Evolutionary conservation across 2,888 invertebrate genomes (phyloP).

Genomic region (Physocephala rufipes): DNA sequence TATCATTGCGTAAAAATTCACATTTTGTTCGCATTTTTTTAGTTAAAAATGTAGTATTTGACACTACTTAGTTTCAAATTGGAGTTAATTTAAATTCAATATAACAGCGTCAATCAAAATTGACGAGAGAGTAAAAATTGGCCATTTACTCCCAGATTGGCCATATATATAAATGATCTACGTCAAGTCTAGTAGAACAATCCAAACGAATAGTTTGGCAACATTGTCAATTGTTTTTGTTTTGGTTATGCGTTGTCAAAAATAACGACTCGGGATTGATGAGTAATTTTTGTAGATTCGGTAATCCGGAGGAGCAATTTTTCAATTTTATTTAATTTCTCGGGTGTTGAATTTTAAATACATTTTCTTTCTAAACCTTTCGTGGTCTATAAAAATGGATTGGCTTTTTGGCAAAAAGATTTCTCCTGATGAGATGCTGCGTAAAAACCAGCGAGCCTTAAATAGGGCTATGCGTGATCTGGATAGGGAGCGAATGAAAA

Average conservation of each 20-base stretch:
- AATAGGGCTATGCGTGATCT: conserved; percentile 98
- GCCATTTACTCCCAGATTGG: no score
- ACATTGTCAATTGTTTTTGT: conserved; percentile 14
- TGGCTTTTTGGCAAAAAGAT: conserved; percentile 96
- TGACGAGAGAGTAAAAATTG: no score
- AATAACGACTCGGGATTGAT: conserved; percentile 17
- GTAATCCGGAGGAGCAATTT: conserved; percentile 15
- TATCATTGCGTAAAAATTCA: no score
- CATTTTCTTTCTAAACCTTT: background rate
- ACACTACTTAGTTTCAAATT: no score
- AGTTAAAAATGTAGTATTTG: no score
- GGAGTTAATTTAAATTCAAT: no score
- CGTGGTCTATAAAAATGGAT: conserved; percentile 71
- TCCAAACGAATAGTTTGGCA: conserved; percentile 17
- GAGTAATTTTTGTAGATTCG: conserved; percentile 26
- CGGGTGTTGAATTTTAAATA: background rate
- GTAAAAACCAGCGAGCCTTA: conserved; percentile 97
- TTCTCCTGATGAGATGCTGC: conserved; percentile 97
- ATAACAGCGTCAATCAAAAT: no score
- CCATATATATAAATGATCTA: no score
- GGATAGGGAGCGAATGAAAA: conserved; percentile 90
- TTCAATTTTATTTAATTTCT: no score
- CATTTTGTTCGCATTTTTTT: no score
- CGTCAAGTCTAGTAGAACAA: no score
- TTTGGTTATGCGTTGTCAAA: conserved; percentile 12